Conservation (phyloP, 2,888 invertebrate genomes). For the Carabus problematicus region DNA sequence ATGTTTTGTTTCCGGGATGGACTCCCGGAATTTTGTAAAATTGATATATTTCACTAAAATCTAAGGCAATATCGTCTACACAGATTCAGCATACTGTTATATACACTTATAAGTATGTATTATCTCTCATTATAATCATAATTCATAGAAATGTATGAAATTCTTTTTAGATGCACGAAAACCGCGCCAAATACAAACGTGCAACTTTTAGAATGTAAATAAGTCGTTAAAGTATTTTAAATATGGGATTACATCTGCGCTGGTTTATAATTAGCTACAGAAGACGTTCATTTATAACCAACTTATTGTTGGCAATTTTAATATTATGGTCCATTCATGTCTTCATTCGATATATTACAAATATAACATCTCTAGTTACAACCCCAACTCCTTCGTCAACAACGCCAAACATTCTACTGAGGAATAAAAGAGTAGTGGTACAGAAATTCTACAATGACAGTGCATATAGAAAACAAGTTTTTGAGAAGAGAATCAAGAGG, state of each 20-base stretch:
- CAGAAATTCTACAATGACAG: constrained; percentile 40
- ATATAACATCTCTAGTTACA: too few species aligned
- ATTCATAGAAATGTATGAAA: background rate
- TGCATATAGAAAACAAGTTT: constrained; percentile 49
- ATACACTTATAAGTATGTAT: too few species aligned
- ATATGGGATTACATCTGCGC: constrained; percentile 41
- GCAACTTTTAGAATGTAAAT: constrained; percentile 7
- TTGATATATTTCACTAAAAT: background rate
- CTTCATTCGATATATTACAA: constrained; percentile 2
- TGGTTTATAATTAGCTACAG: constrained; percentile 44
- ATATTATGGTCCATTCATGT: constrained; percentile 23
- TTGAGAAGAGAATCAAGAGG: constrained; percentile 50
- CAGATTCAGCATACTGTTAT: too few species aligned
- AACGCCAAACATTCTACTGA: constrained; percentile 8
- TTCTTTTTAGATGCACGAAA: constrained; percentile 19
- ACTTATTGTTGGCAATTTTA: constrained; percentile 14
- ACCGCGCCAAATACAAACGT: constrained; percentile 27
- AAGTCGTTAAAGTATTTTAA: background rate
- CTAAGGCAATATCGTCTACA: background rate
- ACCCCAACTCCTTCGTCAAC: constrained; percentile 1
- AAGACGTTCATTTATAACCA: constrained; percentile 25
- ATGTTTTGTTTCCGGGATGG: constrained; percentile 38
- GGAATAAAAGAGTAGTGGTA: constrained; percentile 19
- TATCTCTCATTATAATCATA: too few species aligned
- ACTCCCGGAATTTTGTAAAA: constrained; percentile 29